Conservation (phyloP, 1,140 invertebrate genomes). For the Ceratosolen solmsi region DNA sequence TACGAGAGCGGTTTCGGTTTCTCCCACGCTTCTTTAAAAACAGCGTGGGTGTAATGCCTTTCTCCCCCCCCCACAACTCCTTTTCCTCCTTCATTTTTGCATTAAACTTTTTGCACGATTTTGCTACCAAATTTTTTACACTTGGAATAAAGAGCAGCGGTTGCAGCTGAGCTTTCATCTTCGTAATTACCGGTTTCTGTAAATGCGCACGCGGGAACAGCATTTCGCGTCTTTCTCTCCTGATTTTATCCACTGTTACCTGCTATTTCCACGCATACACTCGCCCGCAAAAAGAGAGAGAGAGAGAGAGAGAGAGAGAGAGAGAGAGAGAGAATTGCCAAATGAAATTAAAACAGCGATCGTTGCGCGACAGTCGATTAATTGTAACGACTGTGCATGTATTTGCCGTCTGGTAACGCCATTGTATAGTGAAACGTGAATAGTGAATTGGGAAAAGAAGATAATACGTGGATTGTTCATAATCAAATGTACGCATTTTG, state of each 20-base stretch:
- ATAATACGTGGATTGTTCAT: neutral
- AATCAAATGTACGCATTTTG: neutral
- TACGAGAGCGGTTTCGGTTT: neutral
- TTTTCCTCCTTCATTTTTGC: constrained; percentile 8
- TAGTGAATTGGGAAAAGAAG: neutral
- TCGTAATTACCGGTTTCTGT: constrained; percentile 39
- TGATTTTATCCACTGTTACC: neutral
- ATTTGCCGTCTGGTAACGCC: neutral
- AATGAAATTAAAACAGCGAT: neutral
- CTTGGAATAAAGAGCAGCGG: constrained; percentile 22
- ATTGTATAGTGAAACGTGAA: neutral
- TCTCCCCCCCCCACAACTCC: neutral
- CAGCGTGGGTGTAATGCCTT: neutral
- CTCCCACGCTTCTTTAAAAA: constrained; percentile 9
- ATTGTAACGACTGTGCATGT: neutral
- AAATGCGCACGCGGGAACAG: constrained; percentile 15
- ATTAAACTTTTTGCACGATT: constrained; percentile 31
- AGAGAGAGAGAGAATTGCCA: no score
- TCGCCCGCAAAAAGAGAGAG: neutral
- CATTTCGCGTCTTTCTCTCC: neutral
- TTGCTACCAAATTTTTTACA: constrained; percentile 17
- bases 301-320: no score
- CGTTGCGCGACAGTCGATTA: neutral
- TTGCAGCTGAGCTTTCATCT: constrained; percentile 37
- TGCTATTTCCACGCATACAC: neutral